Evolutionary conservation across 2,113 vertebrate species (phyloP).

Genomic region (Dromaius novaehollandiae): DNA sequence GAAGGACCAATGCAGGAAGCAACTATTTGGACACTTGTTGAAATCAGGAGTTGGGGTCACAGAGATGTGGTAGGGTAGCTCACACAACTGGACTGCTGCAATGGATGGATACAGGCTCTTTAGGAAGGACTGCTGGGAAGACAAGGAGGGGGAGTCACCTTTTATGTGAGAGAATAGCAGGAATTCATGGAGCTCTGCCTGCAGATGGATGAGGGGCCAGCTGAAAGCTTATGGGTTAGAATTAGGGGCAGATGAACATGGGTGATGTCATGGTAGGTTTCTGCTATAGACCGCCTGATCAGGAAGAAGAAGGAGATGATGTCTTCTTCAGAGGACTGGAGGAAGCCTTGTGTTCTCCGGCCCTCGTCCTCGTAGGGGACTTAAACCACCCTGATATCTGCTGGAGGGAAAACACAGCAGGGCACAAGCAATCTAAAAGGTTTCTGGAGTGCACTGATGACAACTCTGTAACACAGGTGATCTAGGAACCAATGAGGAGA

Average conservation of each 20-base stretch:
- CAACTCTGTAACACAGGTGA: not conserved
- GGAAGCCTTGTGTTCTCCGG: not conserved
- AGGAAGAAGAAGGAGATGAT: not conserved
- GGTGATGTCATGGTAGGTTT: not conserved
- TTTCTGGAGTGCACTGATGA: not conserved
- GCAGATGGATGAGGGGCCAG: not conserved
- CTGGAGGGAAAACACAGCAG: not conserved
- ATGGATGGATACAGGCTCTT: not conserved
- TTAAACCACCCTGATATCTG: not conserved
- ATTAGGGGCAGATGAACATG: not conserved
- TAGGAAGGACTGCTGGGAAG: not conserved
- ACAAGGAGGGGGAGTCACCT: not conserved
- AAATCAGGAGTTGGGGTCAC: not conserved
- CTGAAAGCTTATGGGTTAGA: not conserved
- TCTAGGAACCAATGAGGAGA: not conserved
- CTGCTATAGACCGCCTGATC: not conserved
- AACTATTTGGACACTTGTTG: not conserved
- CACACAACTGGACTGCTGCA: not conserved
- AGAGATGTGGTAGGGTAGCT: not conserved
- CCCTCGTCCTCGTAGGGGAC: not conserved
- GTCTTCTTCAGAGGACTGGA: not conserved
- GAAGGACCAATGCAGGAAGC: too few relatives aligned
- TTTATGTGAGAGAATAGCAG: not conserved
- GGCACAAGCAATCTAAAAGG: not conserved
- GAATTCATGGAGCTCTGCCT: not conserved